Evolutionary conservation across 2,113 vertebrate genomes (phyloP).

Genomic region (Enhydra lutris): DNA sequence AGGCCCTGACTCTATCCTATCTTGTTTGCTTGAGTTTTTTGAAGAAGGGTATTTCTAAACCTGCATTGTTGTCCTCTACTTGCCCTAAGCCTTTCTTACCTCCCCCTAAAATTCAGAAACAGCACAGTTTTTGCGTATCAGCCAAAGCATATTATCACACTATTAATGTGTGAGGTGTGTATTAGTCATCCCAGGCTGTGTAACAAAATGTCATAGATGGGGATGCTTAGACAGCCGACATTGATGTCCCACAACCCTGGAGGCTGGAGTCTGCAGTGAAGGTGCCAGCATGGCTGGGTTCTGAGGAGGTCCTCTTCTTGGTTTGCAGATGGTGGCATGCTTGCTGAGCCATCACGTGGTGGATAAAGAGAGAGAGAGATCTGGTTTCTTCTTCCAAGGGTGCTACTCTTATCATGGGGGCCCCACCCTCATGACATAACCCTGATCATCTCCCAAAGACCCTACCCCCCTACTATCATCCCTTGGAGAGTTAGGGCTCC

Average conservation of each 20-base stretch:
- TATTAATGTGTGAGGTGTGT: accelerated
- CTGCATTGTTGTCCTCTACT: background rate
- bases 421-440: background rate
- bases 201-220: background rate
- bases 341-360: background rate
- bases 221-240: accelerated
- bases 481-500: background rate
- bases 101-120: no score
- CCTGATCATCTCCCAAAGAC: background rate
- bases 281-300: background rate
- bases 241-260: background rate
- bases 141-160: background rate
- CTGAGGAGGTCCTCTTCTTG: background rate
- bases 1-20: accelerated
- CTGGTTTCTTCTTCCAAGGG: background rate
- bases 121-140: background rate
- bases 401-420: background rate
- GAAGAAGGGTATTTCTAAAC: background rate
- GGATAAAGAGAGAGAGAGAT: background rate
- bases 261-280: background rate
- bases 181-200: background rate
- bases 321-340: no score
- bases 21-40: background rate
- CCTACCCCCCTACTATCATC: background rate
- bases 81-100: background rate